A percentile compares a stretch with the other conserved stretches of the same genome.
These are phyloP conservation scores for Tenebrosternarchus preto DNA, from an alignment of 2,113 vertebrate genomes.

Conservation along the genomic window DNA sequence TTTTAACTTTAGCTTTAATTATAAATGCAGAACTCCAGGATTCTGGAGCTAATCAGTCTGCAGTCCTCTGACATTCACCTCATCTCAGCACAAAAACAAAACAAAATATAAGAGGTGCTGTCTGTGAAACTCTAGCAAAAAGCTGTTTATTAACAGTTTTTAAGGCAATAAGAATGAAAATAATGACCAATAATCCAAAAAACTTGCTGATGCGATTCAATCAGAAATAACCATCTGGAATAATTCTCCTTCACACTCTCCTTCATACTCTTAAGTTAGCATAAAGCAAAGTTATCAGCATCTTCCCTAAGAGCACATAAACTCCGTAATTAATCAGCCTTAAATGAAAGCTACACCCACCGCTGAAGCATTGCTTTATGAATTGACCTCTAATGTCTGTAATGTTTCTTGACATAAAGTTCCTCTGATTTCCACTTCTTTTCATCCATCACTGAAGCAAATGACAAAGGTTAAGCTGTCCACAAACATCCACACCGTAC, in stretches of 20 bases:
- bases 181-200: conserved; percentile 45
- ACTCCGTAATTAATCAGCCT: conserved; percentile 19
- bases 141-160: conserved; percentile 39
- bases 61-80: conserved; percentile 31
- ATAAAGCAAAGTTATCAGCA: not conserved
- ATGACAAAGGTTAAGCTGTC: not conserved
- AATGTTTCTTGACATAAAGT: not conserved
- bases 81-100: conserved; percentile 4
- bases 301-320: not conserved
- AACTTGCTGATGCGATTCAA: conserved; percentile 29
- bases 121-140: conserved; percentile 22
- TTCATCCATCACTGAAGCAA: not conserved
- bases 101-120: not conserved
- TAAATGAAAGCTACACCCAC: not conserved
- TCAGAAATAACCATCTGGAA: conserved; percentile 31
- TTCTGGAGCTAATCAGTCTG: conserved; percentile 53
- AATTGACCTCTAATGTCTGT: not conserved
- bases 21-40: conserved; percentile 28
- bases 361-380: not conserved
- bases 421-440: not conserved
- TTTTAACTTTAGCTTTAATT: conserved; percentile 50
- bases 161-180: conserved; percentile 18
- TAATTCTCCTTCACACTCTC: not conserved
- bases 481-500: not conserved
- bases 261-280: conserved; percentile 2